Evolutionary conservation across 1,140 invertebrate species (phyloP), one percentile per base, ranked within the genome.

Genomic region (Nixonia krombeini): DNA sequence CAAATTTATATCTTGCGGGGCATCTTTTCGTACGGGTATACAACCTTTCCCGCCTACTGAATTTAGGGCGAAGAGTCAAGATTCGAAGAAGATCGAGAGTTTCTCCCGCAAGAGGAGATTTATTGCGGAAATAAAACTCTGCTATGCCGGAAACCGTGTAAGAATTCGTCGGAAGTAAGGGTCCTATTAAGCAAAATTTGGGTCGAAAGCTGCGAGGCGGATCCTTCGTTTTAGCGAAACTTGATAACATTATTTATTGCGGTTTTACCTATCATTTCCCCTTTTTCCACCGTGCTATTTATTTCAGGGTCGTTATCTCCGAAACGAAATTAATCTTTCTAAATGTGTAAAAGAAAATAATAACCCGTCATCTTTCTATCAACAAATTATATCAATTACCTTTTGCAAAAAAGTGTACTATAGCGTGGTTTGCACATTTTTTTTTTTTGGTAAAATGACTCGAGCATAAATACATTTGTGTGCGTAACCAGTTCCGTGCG

Each of bases 111-210:
- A 42, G 21, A 47, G 35, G 23, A 64, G 41, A 64, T 57, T 64
- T 64, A 64, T 51, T 25, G 33, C 10, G 41, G 47, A 64, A 56
- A 57, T 57, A 51, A 64, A 64, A 64, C 38, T 31, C 18, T 16
- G 28, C 25, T 12, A 9, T 28, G 26, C 13, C 38, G 52, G 47
- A 46, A 45, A 46, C 29, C n/a, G 2, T 47, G 57, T 45, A 55
- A 47, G 52, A 51, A 17, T 50, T 31, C 9, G 8, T 2, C 38
- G 16, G 15, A 41, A 41, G 38, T 23, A 21, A 49, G 47, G 42
- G 45, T 31, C 40, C 40, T 46, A 51, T 64, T 56, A 56, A 21
- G 26, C n/a, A 46, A 17, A 6, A 4, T 37, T 42, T 55, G 26
- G 38, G 44, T 38, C 41, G 23, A 33, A 15, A 8, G 45, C 37